Base-by-base conservation (phyloP, 2,888 invertebrate genomes). In the Tridacna crocea region DNA sequence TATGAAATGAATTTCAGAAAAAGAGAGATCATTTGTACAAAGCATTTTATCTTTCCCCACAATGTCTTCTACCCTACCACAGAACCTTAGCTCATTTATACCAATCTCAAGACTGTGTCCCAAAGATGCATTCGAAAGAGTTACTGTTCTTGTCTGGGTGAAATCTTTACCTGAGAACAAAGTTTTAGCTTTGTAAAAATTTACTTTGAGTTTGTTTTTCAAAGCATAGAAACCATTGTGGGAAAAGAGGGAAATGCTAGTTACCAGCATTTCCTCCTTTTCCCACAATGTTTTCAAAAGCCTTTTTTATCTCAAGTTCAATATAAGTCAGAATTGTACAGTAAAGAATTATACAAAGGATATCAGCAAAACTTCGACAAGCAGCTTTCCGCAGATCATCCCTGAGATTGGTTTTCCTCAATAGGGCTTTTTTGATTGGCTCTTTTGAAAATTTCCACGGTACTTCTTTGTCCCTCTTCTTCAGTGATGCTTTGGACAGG, bases 391-490 rank as follows among this genome's bases (percentile, higher is more conserved):
- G 61, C 4, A 91, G 75, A n/a, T 92, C 91, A 10, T 91, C 91
- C 60, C 87, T 80, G 60, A 81, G 48, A 73, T 82, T 83, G 12
- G 91, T 87, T 74, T 85, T 89, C 66, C 88, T 88, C 60, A 92
- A 84, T 22, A 92, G 77, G 0, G 92, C 90, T 77, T 91, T 91
- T 84, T 91, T 92, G 58, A 92, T 75, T 2, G 88, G 74, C 0
- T 92, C 92, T 61, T 87, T 90, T 46, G 87, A 87, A 77, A 87
- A 90, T 72, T 89, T 86, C 92, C 92, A 92, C 3, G 80, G 47
- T 6, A 75, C 55, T 17, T 82, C 86, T 66, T 88, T 88, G 27
- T 91, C 89, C 48, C 88, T 87, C 61, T 75, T 83, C 80, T 91
- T 92, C 66, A 92, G 75, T 1, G 92, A 91, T 0, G 92, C 90